Evolutionary conservation across 2,888 invertebrate genomes (phyloP).

Genomic region (Taphrorychus bicolor): DNA sequence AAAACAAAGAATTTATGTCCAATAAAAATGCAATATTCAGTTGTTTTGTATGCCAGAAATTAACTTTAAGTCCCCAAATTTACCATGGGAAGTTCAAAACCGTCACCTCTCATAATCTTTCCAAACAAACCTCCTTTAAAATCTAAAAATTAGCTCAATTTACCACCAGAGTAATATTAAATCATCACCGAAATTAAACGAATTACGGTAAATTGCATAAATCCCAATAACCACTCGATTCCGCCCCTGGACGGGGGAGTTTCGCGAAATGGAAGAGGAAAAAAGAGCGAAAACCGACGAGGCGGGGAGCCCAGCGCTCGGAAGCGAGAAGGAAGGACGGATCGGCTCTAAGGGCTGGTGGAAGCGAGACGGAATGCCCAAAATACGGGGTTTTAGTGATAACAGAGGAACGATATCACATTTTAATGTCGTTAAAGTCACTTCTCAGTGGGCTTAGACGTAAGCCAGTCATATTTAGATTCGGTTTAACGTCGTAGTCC

Average conservation of each 20-base stretch:
- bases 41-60: no score
- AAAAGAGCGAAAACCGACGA: not conserved
- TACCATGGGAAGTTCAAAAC: not conserved
- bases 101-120: not conserved
- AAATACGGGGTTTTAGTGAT: slow-evolving; percentile 51
- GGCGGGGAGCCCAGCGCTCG: not conserved
- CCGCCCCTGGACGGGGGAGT: slow-evolving; percentile 30
- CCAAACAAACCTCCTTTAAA: slow-evolving; percentile 11
- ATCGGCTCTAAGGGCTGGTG: slow-evolving; percentile 15
- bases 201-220: slow-evolving; percentile 35
- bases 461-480: slow-evolving; percentile 62
- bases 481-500: slow-evolving; percentile 59
- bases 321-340: slow-evolving; percentile 9
- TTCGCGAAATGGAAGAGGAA: slow-evolving; percentile 6
- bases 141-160: slow-evolving; percentile 30
- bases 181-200: slow-evolving; percentile 32
- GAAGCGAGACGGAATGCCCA: slow-evolving; percentile 17
- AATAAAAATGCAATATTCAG: no score
- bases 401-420: slow-evolving; percentile 62
- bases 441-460: slow-evolving; percentile 62
- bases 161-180: slow-evolving; percentile 30
- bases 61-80: no score
- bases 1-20: no score
- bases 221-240: slow-evolving; percentile 32
- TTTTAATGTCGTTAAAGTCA: slow-evolving; percentile 63